Percentiles rank a stretch among this genome's conserved stretches.
Conservation (phyloP, 2,888 invertebrate genomes). For the Eulithis prunata region DNA sequence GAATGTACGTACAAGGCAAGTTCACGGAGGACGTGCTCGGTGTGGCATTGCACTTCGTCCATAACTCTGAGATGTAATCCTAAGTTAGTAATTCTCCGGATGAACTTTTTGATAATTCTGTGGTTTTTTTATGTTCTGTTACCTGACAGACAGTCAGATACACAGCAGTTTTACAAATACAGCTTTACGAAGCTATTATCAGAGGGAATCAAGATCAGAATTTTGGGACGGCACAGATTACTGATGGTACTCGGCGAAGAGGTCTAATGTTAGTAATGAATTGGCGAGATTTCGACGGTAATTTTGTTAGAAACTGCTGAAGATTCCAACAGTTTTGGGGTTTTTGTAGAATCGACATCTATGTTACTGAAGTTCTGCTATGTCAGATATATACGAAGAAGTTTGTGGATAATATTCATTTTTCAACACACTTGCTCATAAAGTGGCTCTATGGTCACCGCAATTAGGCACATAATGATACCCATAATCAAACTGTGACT, state of each 20-base stretch:
- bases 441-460: no score
- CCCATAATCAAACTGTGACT: no score
- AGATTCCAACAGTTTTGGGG: not conserved
- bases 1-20: no score
- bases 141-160: not conserved
- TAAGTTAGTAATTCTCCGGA: no score
- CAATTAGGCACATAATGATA: no score
- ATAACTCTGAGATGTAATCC: no score
- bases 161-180: not conserved
- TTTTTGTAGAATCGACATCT: constrained; percentile 1
- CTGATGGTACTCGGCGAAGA: not conserved
- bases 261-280: constrained; percentile 14
- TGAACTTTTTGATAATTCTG: no score
- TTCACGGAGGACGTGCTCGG: no score
- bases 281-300: constrained; percentile 5
- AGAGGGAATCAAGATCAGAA: constrained; percentile 46
- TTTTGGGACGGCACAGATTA: constrained; percentile 10
- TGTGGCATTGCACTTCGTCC: no score
- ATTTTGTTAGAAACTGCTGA: constrained; percentile 16
- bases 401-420: not conserved
- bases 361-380: not conserved
- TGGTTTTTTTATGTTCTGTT: not conserved
- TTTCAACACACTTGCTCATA: no score
- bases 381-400: not conserved
- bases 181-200: constrained; percentile 38